Evolutionary conservation across 2,113 vertebrate genomes (phyloP).

Genomic region (Pterocles burchelli): DNA sequence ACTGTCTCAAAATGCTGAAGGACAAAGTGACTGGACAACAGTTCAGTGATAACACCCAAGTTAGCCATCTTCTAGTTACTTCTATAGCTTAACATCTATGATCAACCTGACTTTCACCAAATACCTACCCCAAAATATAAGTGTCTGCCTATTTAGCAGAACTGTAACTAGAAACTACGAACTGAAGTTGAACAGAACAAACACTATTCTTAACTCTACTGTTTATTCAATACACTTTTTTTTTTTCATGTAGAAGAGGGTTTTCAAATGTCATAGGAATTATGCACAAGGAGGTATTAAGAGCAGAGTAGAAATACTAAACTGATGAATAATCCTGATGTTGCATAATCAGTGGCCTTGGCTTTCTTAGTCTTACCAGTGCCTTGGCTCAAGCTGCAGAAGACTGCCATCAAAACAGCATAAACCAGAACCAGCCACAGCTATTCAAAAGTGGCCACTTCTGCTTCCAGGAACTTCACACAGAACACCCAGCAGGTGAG

Average conservation of each 20-base stretch:
- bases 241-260: rapidly evolving
- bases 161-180: neutral
- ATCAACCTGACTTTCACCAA: neutral
- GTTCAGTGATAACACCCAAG: rapidly evolving
- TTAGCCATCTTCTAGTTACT: neutral
- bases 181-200: neutral
- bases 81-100: neutral
- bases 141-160: neutral
- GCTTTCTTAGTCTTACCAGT: neutral
- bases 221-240: neutral
- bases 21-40: neutral
- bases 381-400: neutral
- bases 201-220: neutral
- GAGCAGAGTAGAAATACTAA: neutral
- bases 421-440: neutral
- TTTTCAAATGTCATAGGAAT: neutral
- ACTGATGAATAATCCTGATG: neutral
- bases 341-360: neutral
- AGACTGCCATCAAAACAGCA: neutral
- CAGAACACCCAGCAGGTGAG: rapidly evolving
- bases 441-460: neutral
- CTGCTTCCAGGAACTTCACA: neutral
- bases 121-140: neutral
- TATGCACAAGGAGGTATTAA: neutral
- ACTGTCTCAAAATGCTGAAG: neutral